phyloP scores from a whole-genome alignment of 2,888 invertebrate genomes.

The Lucinisca nassula region DNA sequence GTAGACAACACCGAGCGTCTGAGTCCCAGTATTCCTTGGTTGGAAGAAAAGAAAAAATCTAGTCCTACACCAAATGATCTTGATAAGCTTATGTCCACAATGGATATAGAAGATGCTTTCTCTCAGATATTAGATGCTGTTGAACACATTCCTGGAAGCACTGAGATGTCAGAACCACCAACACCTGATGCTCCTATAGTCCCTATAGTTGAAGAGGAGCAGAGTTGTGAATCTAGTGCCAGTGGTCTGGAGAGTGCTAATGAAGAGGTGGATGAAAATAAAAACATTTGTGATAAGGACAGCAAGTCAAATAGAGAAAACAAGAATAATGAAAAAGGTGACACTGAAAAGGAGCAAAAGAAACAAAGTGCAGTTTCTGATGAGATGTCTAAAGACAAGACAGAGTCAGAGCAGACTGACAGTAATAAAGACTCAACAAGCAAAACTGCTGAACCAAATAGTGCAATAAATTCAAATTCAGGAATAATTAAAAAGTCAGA shows the following conservation, averaged over 20 bases:
- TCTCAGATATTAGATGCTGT: conserved; percentile 75
- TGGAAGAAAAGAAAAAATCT: conserved; percentile 72
- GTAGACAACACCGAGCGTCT: conserved; percentile 16
- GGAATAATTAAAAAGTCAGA: neutral
- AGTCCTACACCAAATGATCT: conserved; percentile 64
- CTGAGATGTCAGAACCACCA: neutral
- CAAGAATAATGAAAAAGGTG: neutral
- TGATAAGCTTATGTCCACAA: conserved; percentile 66
- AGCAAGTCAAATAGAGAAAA: neutral
- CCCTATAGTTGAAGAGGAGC: conserved; percentile 21
- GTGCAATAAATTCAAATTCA: conserved; percentile 17
- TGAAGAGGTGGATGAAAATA: conserved; percentile 4
- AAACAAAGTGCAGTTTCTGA: neutral
- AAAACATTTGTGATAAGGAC: neutral
- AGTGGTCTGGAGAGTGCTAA: neutral
- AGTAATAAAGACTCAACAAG: neutral
- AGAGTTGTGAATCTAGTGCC: conserved; percentile 33
- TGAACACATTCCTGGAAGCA: conserved; percentile 55
- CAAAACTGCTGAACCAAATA: neutral
- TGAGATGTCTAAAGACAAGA: neutral
- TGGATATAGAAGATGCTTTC: conserved; percentile 76
- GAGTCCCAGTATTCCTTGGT: conserved; percentile 65
- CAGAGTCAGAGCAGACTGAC: neutral
- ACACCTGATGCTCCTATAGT: conserved; percentile 48
- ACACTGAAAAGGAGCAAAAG: neutral